These are phyloP conservation scores for Aratinga solstitialis DNA, from an alignment of 2,797 vertebrate species.

Conservation along the genomic window DNA sequence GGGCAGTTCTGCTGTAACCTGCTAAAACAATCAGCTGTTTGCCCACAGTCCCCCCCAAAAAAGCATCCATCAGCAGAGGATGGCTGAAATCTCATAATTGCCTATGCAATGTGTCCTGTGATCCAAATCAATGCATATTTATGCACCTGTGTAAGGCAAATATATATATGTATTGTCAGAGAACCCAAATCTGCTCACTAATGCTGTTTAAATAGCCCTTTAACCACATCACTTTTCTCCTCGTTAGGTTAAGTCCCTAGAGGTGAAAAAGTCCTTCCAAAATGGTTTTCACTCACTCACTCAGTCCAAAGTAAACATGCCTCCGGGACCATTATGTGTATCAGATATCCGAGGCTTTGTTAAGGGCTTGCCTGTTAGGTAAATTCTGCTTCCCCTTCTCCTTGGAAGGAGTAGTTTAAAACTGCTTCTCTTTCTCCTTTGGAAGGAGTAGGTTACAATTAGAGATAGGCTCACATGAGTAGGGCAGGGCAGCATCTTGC, in stretches of 20 bases:
- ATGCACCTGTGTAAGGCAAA: slow-evolving; percentile 53
- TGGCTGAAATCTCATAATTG: background rate
- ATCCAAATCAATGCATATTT: slow-evolving; percentile 34
- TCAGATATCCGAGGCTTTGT: slow-evolving; percentile 68
- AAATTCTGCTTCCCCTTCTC: slow-evolving; percentile 37
- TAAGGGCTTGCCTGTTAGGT: slow-evolving; percentile 55
- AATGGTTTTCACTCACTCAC: slow-evolving; percentile 70
- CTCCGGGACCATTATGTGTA: slow-evolving; percentile 67
- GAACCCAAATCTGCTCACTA: slow-evolving; percentile 32
- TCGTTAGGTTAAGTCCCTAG: slow-evolving; percentile 57
- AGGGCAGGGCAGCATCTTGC: background rate
- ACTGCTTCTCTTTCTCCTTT: slow-evolving; percentile 10
- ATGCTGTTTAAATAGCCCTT: slow-evolving; percentile 65
- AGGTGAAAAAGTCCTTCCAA: slow-evolving; percentile 67
- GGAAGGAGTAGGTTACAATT: slow-evolving; percentile 20
- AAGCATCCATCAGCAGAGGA: background rate
- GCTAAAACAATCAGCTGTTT: background rate
- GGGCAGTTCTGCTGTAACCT: background rate
- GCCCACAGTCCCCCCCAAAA: rapidly evolving
- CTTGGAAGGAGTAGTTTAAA: background rate
- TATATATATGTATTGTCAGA: background rate
- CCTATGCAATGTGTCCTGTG: background rate
- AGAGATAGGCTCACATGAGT: background rate
- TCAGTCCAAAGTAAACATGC: slow-evolving; percentile 71
- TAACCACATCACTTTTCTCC: slow-evolving; percentile 70